A percentile compares a stretch with the other conserved stretches of the same genome.
phyloP scores from a whole-genome alignment of 2,797 vertebrate genomes.

The Clamator glandarius region DNA sequence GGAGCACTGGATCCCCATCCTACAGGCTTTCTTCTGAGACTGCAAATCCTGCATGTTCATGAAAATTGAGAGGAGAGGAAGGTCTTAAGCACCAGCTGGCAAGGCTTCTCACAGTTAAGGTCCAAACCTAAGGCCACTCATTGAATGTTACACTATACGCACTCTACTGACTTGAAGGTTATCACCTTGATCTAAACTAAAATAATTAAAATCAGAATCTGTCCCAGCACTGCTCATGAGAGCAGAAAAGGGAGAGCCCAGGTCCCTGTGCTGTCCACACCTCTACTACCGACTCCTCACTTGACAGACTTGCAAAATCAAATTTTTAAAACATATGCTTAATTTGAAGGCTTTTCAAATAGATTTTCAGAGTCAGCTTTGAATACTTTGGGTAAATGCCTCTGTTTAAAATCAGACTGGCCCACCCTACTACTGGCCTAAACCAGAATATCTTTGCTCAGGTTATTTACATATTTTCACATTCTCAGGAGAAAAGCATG shows the following conservation, averaged over 20 bases:
- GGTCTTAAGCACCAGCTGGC: background rate
- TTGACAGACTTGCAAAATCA: background rate
- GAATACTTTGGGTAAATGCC: background rate
- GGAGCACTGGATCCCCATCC: background rate
- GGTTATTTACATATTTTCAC: background rate
- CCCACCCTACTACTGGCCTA: background rate
- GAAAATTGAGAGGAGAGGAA: background rate
- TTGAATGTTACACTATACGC: fast-evolving
- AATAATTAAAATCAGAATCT: background rate
- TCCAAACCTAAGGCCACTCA: background rate
- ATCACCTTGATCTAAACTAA: background rate
- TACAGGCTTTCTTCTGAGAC: background rate
- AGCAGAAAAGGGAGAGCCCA: background rate
- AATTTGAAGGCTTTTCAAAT: background rate
- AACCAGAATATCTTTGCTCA: background rate
- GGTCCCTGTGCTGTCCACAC: background rate
- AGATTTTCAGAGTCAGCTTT: background rate
- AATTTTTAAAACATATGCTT: background rate
- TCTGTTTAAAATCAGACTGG: background rate
- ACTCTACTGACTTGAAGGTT: fast-evolving
- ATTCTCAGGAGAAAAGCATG: background rate
- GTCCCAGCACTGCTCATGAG: background rate
- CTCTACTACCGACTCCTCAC: background rate
- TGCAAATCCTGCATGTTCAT: background rate
- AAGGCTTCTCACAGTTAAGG: background rate